A percentile compares a stretch with the other conserved stretches of the same genome.
phyloP scores from a whole-genome alignment of 2,888 invertebrate genomes.

The Philereme vetulata region DNA sequence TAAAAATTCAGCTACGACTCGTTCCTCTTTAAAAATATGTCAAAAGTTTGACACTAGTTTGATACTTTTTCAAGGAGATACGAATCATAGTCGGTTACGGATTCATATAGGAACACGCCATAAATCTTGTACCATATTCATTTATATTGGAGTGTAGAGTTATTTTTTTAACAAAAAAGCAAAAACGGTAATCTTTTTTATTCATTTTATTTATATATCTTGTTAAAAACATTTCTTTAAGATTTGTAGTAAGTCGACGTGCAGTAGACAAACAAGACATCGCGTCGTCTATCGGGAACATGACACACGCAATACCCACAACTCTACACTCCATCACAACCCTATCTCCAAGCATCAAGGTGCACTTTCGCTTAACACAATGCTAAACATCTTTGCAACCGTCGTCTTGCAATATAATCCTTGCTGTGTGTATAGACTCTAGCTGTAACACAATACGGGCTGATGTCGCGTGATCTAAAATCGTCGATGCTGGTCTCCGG shows the following conservation, averaged over 20 bases:
- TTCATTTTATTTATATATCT: too few species aligned
- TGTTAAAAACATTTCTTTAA: slow-evolving; percentile 24
- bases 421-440: neutral
- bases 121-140: too few species aligned
- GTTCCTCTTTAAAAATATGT: too few species aligned
- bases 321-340: neutral
- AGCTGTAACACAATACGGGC: neutral
- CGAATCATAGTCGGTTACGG: too few species aligned
- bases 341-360: neutral
- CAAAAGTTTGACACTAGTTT: too few species aligned
- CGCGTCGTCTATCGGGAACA: slow-evolving; percentile 34
- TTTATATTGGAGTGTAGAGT: too few species aligned
- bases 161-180: too few species aligned
- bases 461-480: slow-evolving; percentile 1
- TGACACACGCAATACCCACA: slow-evolving; percentile 25
- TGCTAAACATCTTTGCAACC: neutral
- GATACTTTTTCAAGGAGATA: too few species aligned
- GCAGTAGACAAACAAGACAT: slow-evolving; percentile 44
- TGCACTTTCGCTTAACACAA: slow-evolving; percentile 1
- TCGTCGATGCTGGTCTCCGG: neutral
- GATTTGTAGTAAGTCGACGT: slow-evolving; percentile 45
- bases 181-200: too few species aligned
- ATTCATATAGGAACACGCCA: too few species aligned
- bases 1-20: too few species aligned
- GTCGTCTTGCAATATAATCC: slow-evolving; percentile 8